Conservation (phyloP, 2,113 vertebrate genomes). For the Sapayoa aenigma region DNA sequence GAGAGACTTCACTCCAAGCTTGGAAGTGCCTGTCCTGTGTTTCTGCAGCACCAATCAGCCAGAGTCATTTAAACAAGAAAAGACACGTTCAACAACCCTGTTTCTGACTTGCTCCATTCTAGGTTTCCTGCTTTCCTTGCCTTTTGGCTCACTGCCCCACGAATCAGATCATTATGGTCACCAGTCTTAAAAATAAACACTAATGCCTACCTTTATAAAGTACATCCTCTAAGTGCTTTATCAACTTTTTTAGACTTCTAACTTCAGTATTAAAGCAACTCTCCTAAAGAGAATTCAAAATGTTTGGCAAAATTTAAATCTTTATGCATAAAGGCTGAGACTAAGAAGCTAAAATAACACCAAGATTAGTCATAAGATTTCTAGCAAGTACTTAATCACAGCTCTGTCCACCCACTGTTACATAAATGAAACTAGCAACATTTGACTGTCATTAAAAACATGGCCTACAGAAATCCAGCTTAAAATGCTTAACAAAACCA, state of each 20-base stretch:
- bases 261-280: not conserved
- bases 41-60: not conserved
- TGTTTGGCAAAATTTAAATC: not conserved
- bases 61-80: slow-evolving; percentile 31
- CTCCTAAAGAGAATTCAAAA: not conserved
- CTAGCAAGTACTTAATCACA: slow-evolving; percentile 33
- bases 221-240: not conserved
- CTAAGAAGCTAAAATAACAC: slow-evolving; percentile 2
- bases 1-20: not conserved
- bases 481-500: not conserved
- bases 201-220: slow-evolving; percentile 2
- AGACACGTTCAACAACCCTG: slow-evolving; percentile 9
- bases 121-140: slow-evolving; percentile 38
- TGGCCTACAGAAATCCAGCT: not conserved
- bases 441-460: slow-evolving; percentile 25
- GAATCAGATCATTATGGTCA: not conserved
- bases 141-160: slow-evolving; percentile 39
- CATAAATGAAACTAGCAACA: slow-evolving; percentile 26
- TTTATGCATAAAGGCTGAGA: not conserved
- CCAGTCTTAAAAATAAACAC: slow-evolving; percentile 30
- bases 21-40: not conserved
- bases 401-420: slow-evolving; percentile 10
- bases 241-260: not conserved
- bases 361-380: slow-evolving; percentile 47
- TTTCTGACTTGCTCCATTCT: slow-evolving; percentile 6